Conservation (phyloP, 2,888 invertebrate species). For the Archaeoteleia sp. region DNA sequence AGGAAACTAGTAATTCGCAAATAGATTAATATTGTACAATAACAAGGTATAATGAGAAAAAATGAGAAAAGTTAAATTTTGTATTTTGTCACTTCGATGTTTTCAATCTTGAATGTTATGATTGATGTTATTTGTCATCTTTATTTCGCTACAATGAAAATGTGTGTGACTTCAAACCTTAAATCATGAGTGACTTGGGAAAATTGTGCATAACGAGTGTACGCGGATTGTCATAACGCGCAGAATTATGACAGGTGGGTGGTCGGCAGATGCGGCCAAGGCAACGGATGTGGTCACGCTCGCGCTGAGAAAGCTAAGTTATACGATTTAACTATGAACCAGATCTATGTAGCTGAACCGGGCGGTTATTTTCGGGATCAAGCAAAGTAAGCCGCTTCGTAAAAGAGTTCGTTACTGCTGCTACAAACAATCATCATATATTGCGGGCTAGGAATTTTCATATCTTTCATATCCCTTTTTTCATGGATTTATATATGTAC, state of each 20-base stretch:
- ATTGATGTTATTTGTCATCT: conserved; percentile 1
- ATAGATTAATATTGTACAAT: too few species aligned
- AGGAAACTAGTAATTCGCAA: too few species aligned
- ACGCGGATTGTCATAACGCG: conserved; percentile 52
- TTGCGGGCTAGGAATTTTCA: neutral
- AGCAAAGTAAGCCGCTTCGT: conserved; percentile 43
- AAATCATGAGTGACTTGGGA: conserved; percentile 40
- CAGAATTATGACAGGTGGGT: conserved; percentile 64
- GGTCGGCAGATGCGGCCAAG: conserved; percentile 67
- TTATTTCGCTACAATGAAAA: conserved; percentile 9
- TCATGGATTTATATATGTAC: too few species aligned
- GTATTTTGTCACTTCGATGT: too few species aligned
- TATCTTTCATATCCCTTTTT: too few species aligned
- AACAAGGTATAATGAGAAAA: too few species aligned
- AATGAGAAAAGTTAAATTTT: too few species aligned
- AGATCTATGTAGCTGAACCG: conserved; percentile 53
- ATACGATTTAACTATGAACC: conserved; percentile 46
- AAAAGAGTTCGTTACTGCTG: conserved; percentile 25
- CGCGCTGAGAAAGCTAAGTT: conserved; percentile 55
- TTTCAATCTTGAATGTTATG: conserved; percentile 7
- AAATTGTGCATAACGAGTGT: conserved; percentile 45
- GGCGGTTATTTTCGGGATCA: conserved; percentile 61
- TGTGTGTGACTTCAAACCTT: conserved; percentile 21
- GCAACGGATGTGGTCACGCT: conserved; percentile 67
- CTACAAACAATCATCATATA: conserved; percentile 19